Base-by-base conservation (phyloP, 2,113 vertebrate species). In the Gobius niger region DNA sequence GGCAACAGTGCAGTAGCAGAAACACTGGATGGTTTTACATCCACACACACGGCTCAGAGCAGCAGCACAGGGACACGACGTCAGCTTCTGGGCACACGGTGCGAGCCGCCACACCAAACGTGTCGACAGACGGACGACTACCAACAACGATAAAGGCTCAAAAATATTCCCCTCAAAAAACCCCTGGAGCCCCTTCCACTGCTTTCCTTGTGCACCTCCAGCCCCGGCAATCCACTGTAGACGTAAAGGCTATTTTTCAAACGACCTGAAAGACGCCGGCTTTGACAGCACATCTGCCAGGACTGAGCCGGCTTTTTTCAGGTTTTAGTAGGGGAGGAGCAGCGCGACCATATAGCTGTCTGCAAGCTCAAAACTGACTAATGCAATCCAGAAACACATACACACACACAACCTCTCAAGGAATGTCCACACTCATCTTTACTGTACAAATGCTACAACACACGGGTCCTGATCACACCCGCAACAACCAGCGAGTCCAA, bases 241-340 rank as follows among this genome's bases (percentile, higher is more conserved):
- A 88, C 82, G 87, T 80, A 69, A 72, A 76, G 69, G 66, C 72
- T 69, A 68, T 84, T 85, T 85, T 86, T 85, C 77, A 82, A 72
- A 83, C 9, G 80, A 65, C 34, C 68, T 80, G 66, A 71, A 68
- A 86, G 81, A 74, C 24, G 72, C 62, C 11, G 16, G 57, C 78
- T 82, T 69, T 70, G 83, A 85, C 78, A 52, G 77, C 73, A 87
- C 76, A 86, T 83, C 78, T 82, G 87, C 78, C 78, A 80, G 70
- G 67, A 74, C 54, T 16, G 63, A 71, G 68, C 57, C 65, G 24
- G 67, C 66, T 66, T 63, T 63, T 70, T 70, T 66, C 14, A 52
- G 24, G 11, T 53, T 52, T 44, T 53, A 47, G 47, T 65, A 49
- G n/a, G 46, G 54, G 52, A 49, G 72, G 73, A 44, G 56, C 12